Conservation (phyloP, 1,140 invertebrate species). For the Zaprionus davidi region DNA sequence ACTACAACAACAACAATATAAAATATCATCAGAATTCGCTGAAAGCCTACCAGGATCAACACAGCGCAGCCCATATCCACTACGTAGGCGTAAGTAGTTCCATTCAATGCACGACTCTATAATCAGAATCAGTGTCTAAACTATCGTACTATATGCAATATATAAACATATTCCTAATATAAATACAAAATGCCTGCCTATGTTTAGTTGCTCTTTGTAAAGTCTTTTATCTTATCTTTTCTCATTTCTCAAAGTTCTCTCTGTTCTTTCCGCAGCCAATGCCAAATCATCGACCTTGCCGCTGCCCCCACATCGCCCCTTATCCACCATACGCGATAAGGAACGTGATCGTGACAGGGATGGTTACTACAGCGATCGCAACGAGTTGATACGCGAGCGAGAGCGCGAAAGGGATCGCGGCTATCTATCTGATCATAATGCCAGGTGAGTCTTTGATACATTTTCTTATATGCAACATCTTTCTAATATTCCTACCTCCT, state of each 20-base stretch:
- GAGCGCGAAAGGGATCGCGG: conserved; percentile 90
- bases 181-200: conserved; percentile 13
- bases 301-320: conserved; percentile 87
- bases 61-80: conserved; percentile 92
- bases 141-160: conserved; percentile 21
- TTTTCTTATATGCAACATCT: not conserved
- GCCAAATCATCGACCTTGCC: conserved; percentile 92
- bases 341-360: conserved; percentile 86
- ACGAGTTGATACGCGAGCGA: conserved; percentile 89
- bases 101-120: conserved; percentile 62
- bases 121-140: conserved; percentile 44
- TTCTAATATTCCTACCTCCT: not conserved
- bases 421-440: conserved; percentile 94
- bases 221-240: not conserved
- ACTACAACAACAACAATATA: conserved; percentile 38
- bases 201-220: conserved; percentile 22
- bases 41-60: conserved; percentile 92
- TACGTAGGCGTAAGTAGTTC: conserved; percentile 90
- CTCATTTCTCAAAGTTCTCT: not conserved
- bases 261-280: conserved; percentile 71
- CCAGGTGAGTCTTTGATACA: conserved; percentile 85
- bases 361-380: conserved; percentile 94
- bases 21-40: conserved; percentile 89
- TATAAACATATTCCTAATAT: not conserved
- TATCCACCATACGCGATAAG: conserved; percentile 76